A percentile compares a stretch with the other conserved stretches of the same genome.
phyloP scores from a whole-genome alignment of 92 coral and sea anemone genomes.

The Heteractis magnifica region DNA sequence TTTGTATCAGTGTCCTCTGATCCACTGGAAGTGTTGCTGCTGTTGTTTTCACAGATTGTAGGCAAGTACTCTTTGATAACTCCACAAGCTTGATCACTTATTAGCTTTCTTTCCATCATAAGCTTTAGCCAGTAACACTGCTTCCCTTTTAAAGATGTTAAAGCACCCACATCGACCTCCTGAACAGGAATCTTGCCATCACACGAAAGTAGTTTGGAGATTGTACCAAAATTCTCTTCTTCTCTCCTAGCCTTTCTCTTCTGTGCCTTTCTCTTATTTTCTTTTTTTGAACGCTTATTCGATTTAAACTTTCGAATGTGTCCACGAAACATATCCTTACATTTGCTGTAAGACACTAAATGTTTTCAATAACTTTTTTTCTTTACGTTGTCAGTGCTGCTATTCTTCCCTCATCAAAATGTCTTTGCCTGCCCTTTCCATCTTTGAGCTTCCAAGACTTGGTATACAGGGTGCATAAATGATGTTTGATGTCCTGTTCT shows the following conservation, averaged over 20 bases:
- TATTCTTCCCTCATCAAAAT: constrained; percentile 49
- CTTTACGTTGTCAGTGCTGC: constrained; percentile 46
- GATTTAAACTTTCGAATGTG: constrained; percentile 39
- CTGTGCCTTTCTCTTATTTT: constrained; percentile 41
- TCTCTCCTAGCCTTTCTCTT: constrained; percentile 43
- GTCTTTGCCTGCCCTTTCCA: constrained; percentile 38
- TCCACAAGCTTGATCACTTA: not conserved
- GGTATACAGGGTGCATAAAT: constrained; percentile 38
- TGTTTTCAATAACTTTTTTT: constrained; percentile 30
- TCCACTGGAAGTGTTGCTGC: too few species aligned
- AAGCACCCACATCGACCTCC: constrained; percentile 25
- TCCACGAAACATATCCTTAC: constrained; percentile 53
- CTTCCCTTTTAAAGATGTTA: constrained; percentile 19
- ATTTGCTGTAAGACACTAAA: constrained; percentile 38
- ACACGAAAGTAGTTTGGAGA: constrained; percentile 33
- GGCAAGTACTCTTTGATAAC: not conserved
- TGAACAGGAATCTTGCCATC: constrained; percentile 13
- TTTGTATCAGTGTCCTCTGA: too few species aligned
- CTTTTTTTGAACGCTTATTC: constrained; percentile 28
- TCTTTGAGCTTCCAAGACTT: constrained; percentile 53
- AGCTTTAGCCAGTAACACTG: constrained; percentile 26
- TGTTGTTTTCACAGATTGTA: not conserved
- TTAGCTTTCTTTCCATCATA: constrained; percentile 15
- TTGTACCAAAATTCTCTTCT: constrained; percentile 39
- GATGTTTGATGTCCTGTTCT: constrained; percentile 38